phyloP scores from a whole-genome alignment of 2,888 invertebrate species.

The Lithophane semibrunnea region DNA sequence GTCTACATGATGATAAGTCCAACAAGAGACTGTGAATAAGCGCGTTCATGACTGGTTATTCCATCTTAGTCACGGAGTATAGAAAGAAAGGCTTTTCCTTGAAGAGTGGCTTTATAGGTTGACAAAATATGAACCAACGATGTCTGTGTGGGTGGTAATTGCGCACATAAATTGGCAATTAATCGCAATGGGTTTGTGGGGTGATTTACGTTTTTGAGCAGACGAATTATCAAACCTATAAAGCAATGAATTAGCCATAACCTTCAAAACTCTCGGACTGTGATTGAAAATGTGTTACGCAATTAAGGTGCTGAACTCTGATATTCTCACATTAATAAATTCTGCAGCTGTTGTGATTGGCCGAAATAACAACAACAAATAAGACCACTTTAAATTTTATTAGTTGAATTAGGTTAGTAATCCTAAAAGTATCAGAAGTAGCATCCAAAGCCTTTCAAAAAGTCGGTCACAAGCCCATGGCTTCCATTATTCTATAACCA shows the following conservation, averaged over 20 bases:
- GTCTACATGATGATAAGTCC: neutral
- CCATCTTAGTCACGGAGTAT: too few species aligned
- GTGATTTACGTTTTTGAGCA: too few species aligned
- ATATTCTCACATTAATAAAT: neutral
- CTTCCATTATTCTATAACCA: constrained; percentile 44
- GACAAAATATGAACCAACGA: neutral
- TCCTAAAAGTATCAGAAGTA: constrained; percentile 2
- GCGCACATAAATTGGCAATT: too few species aligned
- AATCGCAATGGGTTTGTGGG: too few species aligned
- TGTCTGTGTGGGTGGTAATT: neutral
- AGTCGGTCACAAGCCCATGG: constrained; percentile 53
- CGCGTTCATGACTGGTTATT: neutral
- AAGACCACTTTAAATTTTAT: neutral
- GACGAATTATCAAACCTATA: too few species aligned
- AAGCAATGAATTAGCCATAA: too few species aligned
- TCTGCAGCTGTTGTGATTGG: neutral
- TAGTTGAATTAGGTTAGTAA: neutral
- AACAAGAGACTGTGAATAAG: neutral
- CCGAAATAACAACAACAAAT: neutral
- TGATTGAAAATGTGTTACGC: too few species aligned
- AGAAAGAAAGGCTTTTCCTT: too few species aligned
- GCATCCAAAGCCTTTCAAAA: constrained; percentile 15
- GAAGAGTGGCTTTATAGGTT: neutral
- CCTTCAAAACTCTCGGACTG: too few species aligned
- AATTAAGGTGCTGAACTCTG: neutral